A percentile compares a stretch with the other conserved stretches of the same genome.
Evolutionary conservation across 2,797 vertebrate genomes (phyloP).

Genomic region (Aeoliscus strigatus): DNA sequence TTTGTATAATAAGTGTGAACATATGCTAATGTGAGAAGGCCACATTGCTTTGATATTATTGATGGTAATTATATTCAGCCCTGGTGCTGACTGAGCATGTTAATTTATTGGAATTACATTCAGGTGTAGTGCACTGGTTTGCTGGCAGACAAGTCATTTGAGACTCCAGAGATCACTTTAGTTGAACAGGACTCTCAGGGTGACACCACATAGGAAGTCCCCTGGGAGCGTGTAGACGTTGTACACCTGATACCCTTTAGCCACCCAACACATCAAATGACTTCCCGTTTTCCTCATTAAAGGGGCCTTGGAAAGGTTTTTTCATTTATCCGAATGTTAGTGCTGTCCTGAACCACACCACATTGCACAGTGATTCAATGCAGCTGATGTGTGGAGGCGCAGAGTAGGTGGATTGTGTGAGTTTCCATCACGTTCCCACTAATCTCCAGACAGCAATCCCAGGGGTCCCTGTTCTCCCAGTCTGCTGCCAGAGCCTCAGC

Average conservation of each 20-base stretch:
- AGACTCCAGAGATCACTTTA: constrained; percentile 23
- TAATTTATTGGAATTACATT: constrained; percentile 48
- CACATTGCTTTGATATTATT: constrained; percentile 25
- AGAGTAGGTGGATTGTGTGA: constrained; percentile 42
- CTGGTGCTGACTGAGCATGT: constrained; percentile 27
- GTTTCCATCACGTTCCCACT: constrained; percentile 52
- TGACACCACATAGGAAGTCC: constrained; percentile 26
- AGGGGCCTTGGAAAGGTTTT: constrained; percentile 5
- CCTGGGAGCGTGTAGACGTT: constrained; percentile 17
- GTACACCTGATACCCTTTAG: constrained; percentile 23
- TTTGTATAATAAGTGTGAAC: constrained; percentile 7
- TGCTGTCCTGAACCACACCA: constrained; percentile 2
- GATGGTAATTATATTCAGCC: constrained; percentile 29
- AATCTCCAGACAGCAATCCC: constrained; percentile 49
- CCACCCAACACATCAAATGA: constrained; percentile 3
- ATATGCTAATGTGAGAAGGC: constrained; percentile 20
- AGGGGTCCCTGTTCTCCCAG: constrained; percentile 42
- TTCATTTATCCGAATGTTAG: constrained; percentile 20
- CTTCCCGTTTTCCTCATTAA: constrained; percentile 31
- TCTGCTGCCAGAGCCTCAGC: constrained; percentile 34
- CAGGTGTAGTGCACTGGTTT: constrained; percentile 13
- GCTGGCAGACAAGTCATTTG: constrained; percentile 4
- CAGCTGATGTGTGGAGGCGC: constrained; percentile 17
- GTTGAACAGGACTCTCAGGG: constrained; percentile 21
- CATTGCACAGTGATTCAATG: constrained; percentile 8